Conservation (phyloP, 2,888 invertebrate species). For the Dendrolimus houi region DNA sequence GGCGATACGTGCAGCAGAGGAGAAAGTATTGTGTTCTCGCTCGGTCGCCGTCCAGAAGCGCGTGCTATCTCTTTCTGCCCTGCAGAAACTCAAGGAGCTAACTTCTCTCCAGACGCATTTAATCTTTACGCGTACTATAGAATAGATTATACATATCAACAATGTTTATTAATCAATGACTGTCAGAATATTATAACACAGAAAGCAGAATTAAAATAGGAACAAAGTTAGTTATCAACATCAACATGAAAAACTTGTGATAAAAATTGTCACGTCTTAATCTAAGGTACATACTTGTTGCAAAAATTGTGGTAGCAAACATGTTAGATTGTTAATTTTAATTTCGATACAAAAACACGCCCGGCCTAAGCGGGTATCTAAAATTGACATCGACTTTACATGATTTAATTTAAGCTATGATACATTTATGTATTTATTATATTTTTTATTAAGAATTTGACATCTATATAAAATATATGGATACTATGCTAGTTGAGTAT, state of each 20-base stretch:
- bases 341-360: constrained; percentile 44
- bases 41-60: too few relatives aligned
- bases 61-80: too few relatives aligned
- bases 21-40: too few relatives aligned
- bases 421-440: constrained; percentile 49
- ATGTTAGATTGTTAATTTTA: constrained; percentile 9
- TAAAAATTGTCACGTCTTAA: constrained; percentile 37
- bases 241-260: constrained; percentile 44
- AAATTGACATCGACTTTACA: constrained; percentile 74
- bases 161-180: constrained; percentile 6
- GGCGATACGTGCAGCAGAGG: too few relatives aligned
- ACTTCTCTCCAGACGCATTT: too few relatives aligned
- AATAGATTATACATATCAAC: constrained; percentile 10
- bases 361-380: constrained; percentile 53
- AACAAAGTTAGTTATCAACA: too few relatives aligned
- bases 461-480: constrained; percentile 69
- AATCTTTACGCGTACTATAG: too few relatives aligned
- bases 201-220: too few relatives aligned
- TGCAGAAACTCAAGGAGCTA: too few relatives aligned
- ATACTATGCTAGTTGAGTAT: constrained; percentile 22
- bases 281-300: constrained; percentile 24
- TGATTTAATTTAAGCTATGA: constrained; percentile 63
- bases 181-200: neutral
- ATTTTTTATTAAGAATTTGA: constrained; percentile 49
- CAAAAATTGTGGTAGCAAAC: constrained; percentile 70